Evolutionary conservation across 2,797 vertebrate genomes (phyloP).

Genomic region (Pachyuromys duprasi): DNA sequence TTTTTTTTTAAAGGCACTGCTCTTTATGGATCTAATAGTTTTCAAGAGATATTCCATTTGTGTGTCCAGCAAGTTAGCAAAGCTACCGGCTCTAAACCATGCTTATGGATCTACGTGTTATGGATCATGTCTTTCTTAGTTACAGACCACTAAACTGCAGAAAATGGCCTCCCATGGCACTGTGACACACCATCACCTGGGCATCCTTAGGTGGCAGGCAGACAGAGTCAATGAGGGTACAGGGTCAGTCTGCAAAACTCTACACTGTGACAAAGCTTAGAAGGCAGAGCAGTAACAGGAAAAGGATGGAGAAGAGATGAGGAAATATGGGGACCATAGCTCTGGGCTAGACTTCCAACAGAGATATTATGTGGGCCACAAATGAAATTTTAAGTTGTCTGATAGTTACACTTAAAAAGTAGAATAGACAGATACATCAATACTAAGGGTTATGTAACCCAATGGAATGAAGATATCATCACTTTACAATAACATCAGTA

Average conservation of each 20-base stretch:
- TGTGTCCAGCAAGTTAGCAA: not conserved
- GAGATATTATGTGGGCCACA: not conserved
- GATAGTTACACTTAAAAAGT: constrained; percentile 5
- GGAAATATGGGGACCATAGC: not conserved
- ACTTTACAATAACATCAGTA: not conserved
- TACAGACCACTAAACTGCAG: not conserved
- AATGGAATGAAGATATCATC: not conserved
- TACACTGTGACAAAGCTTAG: not conserved
- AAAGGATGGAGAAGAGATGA: not conserved
- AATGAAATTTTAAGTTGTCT: not conserved
- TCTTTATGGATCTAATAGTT: not conserved
- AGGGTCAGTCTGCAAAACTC: not conserved
- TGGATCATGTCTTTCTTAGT: not conserved
- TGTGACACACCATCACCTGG: not conserved
- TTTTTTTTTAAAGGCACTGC: not conserved
- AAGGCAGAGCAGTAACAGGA: not conserved
- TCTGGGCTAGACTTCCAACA: not conserved
- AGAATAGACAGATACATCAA: not conserved
- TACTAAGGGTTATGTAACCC: not conserved
- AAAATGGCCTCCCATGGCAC: not conserved
- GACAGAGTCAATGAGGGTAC: not conserved
- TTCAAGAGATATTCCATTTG: not conserved
- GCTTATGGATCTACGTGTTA: not conserved
- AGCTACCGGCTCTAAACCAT: not conserved
- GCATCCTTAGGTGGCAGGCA: not conserved